A percentile compares a stretch with the other conserved stretches of the same genome.
These are phyloP conservation scores for Drosophila tanythrix DNA, from an alignment of 2,888 invertebrate species.

Conservation along the genomic window DNA sequence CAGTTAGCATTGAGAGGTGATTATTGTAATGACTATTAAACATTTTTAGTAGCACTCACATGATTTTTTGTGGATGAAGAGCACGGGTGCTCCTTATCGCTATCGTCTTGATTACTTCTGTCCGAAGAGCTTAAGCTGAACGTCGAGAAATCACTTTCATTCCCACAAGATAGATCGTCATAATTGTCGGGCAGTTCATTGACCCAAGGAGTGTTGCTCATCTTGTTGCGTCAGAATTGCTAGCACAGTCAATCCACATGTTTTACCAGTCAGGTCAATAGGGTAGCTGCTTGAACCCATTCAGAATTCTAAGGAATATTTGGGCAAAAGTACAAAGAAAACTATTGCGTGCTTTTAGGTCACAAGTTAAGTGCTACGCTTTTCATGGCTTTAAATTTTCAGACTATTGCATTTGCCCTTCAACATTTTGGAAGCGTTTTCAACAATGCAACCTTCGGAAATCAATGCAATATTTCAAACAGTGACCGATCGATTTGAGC, in stretches of 20 bases:
- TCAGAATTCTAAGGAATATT: conserved; percentile 17
- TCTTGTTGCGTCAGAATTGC: neutral
- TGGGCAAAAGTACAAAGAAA: neutral
- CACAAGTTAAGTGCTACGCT: conserved; percentile 5
- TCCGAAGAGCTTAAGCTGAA: conserved; percentile 41
- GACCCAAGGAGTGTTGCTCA: conserved; percentile 29
- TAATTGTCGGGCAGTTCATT: conserved; percentile 37
- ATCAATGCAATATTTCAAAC: conserved; percentile 44
- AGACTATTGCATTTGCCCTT: neutral
- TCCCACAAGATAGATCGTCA: conserved; percentile 28
- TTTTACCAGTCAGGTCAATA: neutral
- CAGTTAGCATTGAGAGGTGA: too few species aligned
- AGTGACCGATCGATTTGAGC: conserved; percentile 46
- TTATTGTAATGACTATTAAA: neutral
- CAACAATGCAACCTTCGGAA: conserved; percentile 5
- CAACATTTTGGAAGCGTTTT: conserved; percentile 25
- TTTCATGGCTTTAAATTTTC: neutral
- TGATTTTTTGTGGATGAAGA: conserved; percentile 28
- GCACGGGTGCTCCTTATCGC: conserved; percentile 33
- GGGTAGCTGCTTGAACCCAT: conserved; percentile 1
- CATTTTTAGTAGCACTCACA: conserved; percentile 22
- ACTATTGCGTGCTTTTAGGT: conserved; percentile 34
- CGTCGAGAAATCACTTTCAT: conserved; percentile 23
- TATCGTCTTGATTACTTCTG: conserved; percentile 19
- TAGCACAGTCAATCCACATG: neutral